phyloP scores from a whole-genome alignment of 2,113 vertebrate genomes.

The Salvelinus sp. region DNA sequence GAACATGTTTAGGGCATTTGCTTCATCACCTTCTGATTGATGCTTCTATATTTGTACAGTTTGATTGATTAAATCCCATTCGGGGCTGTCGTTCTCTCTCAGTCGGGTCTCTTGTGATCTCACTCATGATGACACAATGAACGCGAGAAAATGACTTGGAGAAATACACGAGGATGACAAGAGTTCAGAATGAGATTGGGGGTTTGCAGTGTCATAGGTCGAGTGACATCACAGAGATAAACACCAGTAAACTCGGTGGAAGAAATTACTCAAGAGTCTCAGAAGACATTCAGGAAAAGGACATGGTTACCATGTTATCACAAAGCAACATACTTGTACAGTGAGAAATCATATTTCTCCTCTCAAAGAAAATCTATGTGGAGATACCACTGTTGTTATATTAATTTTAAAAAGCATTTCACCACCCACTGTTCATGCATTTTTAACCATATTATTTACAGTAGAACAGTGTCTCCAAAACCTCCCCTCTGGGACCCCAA shows the following conservation, averaged over 20 bases:
- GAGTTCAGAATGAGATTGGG: neutral
- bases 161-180: slow-evolving; percentile 8
- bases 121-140: neutral
- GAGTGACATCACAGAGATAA: slow-evolving; percentile 17
- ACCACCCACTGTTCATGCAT: neutral
- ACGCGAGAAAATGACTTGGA: slow-evolving; percentile 6
- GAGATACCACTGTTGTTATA: neutral
- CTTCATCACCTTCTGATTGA: neutral
- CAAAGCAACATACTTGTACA: slow-evolving; percentile 12
- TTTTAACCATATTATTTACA: neutral
- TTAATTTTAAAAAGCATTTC: neutral
- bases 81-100: neutral
- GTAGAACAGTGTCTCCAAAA: neutral
- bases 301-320: slow-evolving; percentile 34
- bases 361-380: slow-evolving; percentile 7
- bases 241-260: neutral
- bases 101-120: neutral
- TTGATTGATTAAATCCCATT: neutral
- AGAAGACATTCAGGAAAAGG: slow-evolving; percentile 4
- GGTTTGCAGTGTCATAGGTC: neutral
- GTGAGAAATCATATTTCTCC: slow-evolving; percentile 6
- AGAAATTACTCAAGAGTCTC: slow-evolving; percentile 22
- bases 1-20: neutral
- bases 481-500: neutral
- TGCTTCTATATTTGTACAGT: neutral